Evolutionary conservation across 2,113 vertebrate species (phyloP).

Genomic region (Odocoileus virginianus): DNA sequence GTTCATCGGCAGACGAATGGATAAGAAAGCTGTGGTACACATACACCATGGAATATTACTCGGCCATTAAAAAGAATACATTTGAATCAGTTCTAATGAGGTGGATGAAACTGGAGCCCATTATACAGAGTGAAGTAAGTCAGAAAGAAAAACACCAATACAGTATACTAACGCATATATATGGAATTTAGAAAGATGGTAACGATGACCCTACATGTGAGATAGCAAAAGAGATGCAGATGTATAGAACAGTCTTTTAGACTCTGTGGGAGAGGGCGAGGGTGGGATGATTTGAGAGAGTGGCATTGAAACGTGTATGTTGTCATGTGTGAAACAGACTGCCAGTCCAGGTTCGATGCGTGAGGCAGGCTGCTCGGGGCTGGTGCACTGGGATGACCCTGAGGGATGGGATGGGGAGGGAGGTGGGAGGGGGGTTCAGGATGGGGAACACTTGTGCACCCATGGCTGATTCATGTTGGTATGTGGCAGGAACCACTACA

Average conservation of each 20-base stretch:
- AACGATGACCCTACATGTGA: background rate
- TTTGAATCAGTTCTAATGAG: background rate
- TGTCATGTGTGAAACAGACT: background rate
- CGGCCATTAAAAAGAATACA: background rate
- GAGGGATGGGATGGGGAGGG: background rate
- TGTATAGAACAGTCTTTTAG: background rate
- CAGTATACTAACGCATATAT: background rate
- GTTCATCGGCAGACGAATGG: accelerated
- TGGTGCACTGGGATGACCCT: background rate
- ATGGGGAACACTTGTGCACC: accelerated
- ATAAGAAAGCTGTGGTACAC: background rate
- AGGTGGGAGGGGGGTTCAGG: background rate
- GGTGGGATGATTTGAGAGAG: background rate
- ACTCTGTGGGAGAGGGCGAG: background rate
- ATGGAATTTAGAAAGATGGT: background rate
- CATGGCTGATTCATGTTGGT: background rate
- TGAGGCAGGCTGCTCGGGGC: background rate
- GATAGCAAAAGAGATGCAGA: background rate
- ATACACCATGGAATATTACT: background rate
- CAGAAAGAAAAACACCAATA: background rate
- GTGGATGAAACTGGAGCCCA: background rate
- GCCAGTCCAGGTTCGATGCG: background rate
- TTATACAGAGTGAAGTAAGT: background rate
- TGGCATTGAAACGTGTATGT: background rate
- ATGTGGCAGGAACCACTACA: background rate